Percentiles rank a stretch among this genome's conserved stretches.
Conservation (phyloP, 2,888 invertebrate species). For the Euzophera pinguis region DNA sequence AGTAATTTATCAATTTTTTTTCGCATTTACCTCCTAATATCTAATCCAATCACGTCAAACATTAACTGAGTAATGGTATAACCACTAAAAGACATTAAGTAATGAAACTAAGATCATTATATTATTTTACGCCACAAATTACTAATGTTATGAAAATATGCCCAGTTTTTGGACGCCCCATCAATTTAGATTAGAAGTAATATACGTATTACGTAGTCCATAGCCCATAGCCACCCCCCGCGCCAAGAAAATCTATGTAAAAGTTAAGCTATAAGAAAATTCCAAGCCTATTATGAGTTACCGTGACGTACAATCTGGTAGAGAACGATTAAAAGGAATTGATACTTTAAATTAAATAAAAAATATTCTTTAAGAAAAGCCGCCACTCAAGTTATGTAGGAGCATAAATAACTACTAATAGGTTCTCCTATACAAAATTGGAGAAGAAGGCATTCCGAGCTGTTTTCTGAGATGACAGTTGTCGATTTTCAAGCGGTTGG, state of each 20-base stretch:
- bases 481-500: no score
- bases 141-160: conserved; percentile 74
- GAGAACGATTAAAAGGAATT: conserved; percentile 29
- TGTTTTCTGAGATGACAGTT: no score
- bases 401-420: no score
- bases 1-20: no score
- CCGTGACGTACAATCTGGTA: conserved; percentile 45
- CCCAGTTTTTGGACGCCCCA: conserved; percentile 72
- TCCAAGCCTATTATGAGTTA: conserved; percentile 71
- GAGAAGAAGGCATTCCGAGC: no score
- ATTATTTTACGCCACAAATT: conserved; percentile 76
- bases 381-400: no score
- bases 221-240: conserved; percentile 58
- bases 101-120: conserved; percentile 71
- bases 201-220: conserved; percentile 61
- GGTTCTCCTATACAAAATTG: no score
- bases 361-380: no score
- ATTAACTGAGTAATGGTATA: conserved; percentile 43
- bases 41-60: conserved; percentile 25
- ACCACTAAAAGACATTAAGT: conserved; percentile 60
- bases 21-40: conserved; percentile 5
- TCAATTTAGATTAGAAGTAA: conserved; percentile 79
- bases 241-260: conserved; percentile 70
- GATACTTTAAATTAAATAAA: conserved; percentile 37
- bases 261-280: conserved; percentile 74